Base-by-base conservation (phyloP, 1,140 invertebrate genomes). In the Pseudomyrmex dendroicus region DNA sequence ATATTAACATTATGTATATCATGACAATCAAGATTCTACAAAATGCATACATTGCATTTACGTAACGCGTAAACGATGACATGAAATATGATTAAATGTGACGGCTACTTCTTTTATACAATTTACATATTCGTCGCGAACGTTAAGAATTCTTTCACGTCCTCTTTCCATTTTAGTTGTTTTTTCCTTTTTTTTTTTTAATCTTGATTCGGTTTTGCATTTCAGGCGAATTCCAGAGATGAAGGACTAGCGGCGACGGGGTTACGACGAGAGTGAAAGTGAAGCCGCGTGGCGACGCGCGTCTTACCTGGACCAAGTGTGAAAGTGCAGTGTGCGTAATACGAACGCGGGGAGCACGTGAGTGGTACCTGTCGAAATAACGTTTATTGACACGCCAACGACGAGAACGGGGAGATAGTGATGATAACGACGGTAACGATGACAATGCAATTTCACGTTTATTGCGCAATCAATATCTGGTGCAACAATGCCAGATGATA, bases 251-350 rank as follows among this genome's bases (percentile, higher is more conserved):
- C 5, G 35, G 22, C 57, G 57, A 12, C 70, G 59, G 22, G n/a
- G 25, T 20, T 13, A 12, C 70, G 20, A 44, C n/a, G n/a, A 82
- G n/a, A 82, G 72, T 73, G 80, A 82, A 82, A 82, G 72, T 62
- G 68, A 62, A 76, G 68, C 72, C 20, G 61, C 35, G 72, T 25
- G 25, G 59, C 13, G 56, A 59, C 52, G 54, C 67, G 44, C 20
- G 66, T 61, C 15, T 48, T 48, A 48, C 76, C 44, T 80, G 76
- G 66, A 72, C 76, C 76, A 80, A 46, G 66, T 70, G 66, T 72
- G 76, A 80, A 80, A 80, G 76, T 72, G 66, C 76, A 59, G 76
- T 70, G 76, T 78, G 64, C 64, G 64, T 68, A 78, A 77, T 56
- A 78, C 64, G 54, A 57, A 57, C 54, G 35, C 7, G 20, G 10